Evolutionary conservation across 2,888 invertebrate species (phyloP), one percentile per base, ranked within the genome.

Genomic region (Panorpa germanica): DNA sequence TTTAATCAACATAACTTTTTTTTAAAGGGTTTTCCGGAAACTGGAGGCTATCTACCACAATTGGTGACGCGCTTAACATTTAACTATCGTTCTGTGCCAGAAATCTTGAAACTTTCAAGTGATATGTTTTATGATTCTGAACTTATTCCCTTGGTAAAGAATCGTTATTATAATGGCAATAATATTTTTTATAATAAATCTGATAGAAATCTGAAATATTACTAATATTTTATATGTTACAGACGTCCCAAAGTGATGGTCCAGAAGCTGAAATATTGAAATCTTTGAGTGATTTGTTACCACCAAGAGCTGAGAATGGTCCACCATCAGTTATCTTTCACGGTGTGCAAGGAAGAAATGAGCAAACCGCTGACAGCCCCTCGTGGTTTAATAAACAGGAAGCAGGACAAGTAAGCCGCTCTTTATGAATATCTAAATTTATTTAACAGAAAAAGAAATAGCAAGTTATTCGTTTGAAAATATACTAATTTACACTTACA

Each of bases 371-470:
- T 2, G 82, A 82, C 41, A 80, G 75, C 34, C 85, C 85, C 1
- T 86, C 86, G 3, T 88, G 85, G 83, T 85, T 65, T 44, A 95
- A 95, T 57, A 72, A 76, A 0, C 68, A 72, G 37, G 93, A 95
- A 59, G 77, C 76, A 2, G 58, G n/a, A n/a, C n/a, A n/a, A n/a
- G n/a, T n/a, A n/a, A n/a, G n/a, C n/a, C 59, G 2, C 61, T 61
- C n/a, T n/a, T n/a, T n/a, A n/a, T n/a, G n/a, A n/a, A n/a, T n/a
- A n/a, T n/a, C n/a, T n/a, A n/a, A n/a, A n/a, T n/a, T n/a, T n/a
- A n/a, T n/a, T n/a, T n/a, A n/a, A n/a, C n/a, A n/a, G n/a, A n/a
- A n/a, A n/a, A n/a, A n/a, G n/a, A n/a, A n/a, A n/a, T n/a, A n/a
- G n/a, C n/a, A n/a, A n/a, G n/a, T n/a, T n/a, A n/a, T n/a, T n/a